phyloP scores from a whole-genome alignment of 2,797 vertebrate genomes.

The Danio choprae region DNA sequence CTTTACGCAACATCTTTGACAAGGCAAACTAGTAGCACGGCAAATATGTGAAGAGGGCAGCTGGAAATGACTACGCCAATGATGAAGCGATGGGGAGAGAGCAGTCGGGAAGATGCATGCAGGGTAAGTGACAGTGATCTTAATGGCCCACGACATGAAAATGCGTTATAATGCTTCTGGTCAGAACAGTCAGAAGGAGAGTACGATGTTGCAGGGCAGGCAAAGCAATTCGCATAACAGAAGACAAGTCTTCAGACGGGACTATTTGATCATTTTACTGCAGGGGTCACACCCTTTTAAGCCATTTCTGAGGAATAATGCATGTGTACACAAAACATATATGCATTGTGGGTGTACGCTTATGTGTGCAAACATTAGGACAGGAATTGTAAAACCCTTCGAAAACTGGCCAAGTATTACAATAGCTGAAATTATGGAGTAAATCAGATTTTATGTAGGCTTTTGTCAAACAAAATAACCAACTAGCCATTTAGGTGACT shows the following conservation, averaged over 20 bases:
- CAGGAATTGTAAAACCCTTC: not conserved
- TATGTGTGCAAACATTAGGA: not conserved
- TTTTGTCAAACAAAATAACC: conserved; percentile 28
- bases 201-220: conserved; percentile 33
- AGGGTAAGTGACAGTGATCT: conserved; percentile 48
- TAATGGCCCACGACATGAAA: conserved; percentile 45
- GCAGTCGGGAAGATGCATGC: conserved; percentile 34
- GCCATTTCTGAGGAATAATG: conserved; percentile 8
- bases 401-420: not conserved
- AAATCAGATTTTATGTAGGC: not conserved
- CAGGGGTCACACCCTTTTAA: conserved; percentile 36
- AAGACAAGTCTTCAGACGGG: conserved; percentile 27
- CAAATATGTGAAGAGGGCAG: conserved; percentile 35
- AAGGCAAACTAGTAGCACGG: conserved; percentile 28
- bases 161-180: conserved; percentile 43
- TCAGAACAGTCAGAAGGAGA: conserved; percentile 38
- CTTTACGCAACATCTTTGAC: conserved; percentile 24
- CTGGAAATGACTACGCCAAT: conserved; percentile 44
- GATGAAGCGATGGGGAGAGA: conserved; percentile 31
- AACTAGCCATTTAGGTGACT: conserved; percentile 6
- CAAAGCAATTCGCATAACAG: conserved; percentile 23
- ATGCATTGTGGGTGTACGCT: not conserved
- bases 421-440: not conserved
- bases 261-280: conserved; percentile 33
- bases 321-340: not conserved